phyloP scores from a whole-genome alignment of 2,113 vertebrate species.

The Muscicapa adusta region DNA sequence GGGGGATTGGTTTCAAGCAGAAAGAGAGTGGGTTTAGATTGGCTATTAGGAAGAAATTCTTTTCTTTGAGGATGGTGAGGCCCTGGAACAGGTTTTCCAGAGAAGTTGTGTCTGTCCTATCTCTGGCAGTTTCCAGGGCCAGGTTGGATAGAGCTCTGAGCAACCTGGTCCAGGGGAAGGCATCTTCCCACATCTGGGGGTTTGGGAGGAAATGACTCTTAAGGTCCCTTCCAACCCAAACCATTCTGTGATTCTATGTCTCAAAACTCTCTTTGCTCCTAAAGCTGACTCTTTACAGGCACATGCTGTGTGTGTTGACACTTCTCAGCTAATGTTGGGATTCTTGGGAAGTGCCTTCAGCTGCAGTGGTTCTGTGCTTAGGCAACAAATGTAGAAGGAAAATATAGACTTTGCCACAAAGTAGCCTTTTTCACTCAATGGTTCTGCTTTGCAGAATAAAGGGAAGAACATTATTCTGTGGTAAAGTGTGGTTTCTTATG shows the following conservation, averaged over 20 bases:
- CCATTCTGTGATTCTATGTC: background rate
- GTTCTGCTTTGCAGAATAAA: background rate
- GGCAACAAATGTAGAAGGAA: background rate
- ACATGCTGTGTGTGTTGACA: rapidly evolving
- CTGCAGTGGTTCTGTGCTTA: background rate
- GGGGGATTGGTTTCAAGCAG: background rate
- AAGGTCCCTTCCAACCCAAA: background rate
- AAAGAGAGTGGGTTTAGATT: background rate
- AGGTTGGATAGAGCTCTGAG: background rate
- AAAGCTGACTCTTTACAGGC: background rate
- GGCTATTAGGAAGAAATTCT: background rate
- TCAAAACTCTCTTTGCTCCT: background rate
- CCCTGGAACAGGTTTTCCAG: background rate
- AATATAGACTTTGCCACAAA: background rate
- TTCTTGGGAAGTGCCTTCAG: background rate
- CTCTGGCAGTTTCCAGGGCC: background rate
- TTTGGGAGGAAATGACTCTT: background rate
- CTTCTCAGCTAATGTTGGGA: rapidly evolving
- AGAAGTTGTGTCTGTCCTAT: background rate
- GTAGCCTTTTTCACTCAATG: background rate
- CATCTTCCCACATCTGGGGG: too few species aligned
- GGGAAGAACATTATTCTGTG: background rate
- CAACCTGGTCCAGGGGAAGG: background rate
- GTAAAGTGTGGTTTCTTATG: background rate
- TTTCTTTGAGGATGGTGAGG: background rate